These are phyloP conservation scores for Agonopterix heracliana DNA, from an alignment of 2,888 invertebrate species.

Conservation along the genomic window DNA sequence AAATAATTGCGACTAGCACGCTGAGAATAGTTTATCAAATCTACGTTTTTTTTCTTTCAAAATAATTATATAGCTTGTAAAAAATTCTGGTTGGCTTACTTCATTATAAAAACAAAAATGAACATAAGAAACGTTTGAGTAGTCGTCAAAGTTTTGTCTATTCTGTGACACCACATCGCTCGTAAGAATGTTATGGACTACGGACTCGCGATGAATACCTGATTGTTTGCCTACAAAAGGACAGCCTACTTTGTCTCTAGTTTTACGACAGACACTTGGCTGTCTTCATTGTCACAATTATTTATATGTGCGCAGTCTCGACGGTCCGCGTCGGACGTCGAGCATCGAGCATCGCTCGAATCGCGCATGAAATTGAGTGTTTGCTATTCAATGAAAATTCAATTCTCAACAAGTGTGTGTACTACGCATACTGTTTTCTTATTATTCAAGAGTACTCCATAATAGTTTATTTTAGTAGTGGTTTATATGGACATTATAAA, in stretches of 20 bases:
- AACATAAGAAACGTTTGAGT: too few relatives aligned
- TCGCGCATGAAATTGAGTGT: slow-evolving; percentile 9
- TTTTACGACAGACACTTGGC: slow-evolving; percentile 67
- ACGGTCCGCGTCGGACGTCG: slow-evolving; percentile 27
- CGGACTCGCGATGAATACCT: slow-evolving; percentile 40
- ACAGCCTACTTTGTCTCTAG: slow-evolving; percentile 56
- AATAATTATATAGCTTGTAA: too few relatives aligned
- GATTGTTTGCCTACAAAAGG: slow-evolving; percentile 61
- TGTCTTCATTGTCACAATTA: slow-evolving; percentile 62
- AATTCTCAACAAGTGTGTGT: not conserved
- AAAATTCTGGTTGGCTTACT: too few relatives aligned
- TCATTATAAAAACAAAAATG: too few relatives aligned
- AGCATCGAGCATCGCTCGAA: slow-evolving; percentile 22
- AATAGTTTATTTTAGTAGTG: too few relatives aligned
- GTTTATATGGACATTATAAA: too few relatives aligned
- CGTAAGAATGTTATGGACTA: too few relatives aligned
- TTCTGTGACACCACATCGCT: slow-evolving; percentile 34
- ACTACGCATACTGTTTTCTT: too few relatives aligned
- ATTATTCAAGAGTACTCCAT: too few relatives aligned
- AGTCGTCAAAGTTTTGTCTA: slow-evolving; percentile 13
- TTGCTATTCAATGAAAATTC: slow-evolving; percentile 34
- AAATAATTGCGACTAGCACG: too few relatives aligned
- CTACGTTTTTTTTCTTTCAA: too few relatives aligned
- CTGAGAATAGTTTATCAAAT: too few relatives aligned
- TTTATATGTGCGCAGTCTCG: slow-evolving; percentile 36